Evolutionary conservation across 2,113 vertebrate species (phyloP).

Genomic region (Nestor notabilis): DNA sequence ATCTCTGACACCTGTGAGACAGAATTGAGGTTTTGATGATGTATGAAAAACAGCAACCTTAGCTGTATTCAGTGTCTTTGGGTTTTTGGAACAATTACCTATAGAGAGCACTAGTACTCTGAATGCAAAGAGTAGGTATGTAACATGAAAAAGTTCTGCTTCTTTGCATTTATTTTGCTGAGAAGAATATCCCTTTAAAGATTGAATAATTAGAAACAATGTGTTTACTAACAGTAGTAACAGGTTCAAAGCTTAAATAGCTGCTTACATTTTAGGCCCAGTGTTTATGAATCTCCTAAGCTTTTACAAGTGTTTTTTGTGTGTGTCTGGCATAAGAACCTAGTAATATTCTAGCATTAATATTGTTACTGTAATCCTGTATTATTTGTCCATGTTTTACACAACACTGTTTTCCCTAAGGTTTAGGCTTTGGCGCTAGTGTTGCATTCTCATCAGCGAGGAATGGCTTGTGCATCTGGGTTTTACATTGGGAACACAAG

Average conservation of each 20-base stretch:
- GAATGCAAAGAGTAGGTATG: fast-evolving
- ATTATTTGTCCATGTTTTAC: not conserved
- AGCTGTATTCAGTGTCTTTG: not conserved
- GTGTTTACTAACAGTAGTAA: not conserved
- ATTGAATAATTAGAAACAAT: not conserved
- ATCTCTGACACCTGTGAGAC: not conserved
- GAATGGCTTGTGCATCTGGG: not conserved
- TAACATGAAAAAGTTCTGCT: not conserved
- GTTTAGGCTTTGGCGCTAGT: not conserved
- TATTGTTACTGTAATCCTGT: not conserved
- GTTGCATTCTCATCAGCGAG: not conserved
- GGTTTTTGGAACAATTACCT: not conserved
- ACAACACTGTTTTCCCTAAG: not conserved
- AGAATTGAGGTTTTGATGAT: not conserved
- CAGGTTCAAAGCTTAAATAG: not conserved
- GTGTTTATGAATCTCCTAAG: not conserved
- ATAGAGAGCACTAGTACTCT: not conserved
- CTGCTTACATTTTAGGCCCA: not conserved
- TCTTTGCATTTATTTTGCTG: not conserved
- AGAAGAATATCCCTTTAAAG: not conserved
- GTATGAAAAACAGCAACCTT: not conserved
- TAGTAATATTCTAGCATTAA: not conserved
- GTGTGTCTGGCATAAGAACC: not conserved
- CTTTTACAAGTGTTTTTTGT: not conserved
- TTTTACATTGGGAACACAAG: not conserved